phyloP scores from a whole-genome alignment of 2,113 vertebrate genomes.

The Abramis brama region DNA sequence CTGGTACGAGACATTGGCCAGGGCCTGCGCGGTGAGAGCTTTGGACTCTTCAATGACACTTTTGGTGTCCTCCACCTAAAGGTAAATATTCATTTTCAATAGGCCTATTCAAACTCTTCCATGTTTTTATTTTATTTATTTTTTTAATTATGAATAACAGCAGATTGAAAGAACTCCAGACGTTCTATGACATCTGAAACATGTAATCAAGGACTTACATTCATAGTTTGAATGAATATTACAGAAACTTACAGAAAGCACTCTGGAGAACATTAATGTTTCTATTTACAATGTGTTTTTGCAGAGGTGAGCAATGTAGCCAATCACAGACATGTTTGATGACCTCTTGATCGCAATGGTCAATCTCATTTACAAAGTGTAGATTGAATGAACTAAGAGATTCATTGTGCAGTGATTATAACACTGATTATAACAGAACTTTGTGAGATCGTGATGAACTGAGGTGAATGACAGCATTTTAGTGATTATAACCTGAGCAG shows the following conservation, averaged over 20 bases:
- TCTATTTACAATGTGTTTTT: no score
- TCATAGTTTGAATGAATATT: background rate
- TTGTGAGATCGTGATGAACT: no score
- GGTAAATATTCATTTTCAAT: background rate
- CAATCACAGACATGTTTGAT: no score
- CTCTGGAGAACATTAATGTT: no score
- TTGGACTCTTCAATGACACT: constrained; percentile 87
- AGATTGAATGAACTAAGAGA: no score
- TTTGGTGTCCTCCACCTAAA: constrained; percentile 78
- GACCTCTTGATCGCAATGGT: no score
- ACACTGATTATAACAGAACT: no score
- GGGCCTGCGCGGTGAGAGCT: constrained; percentile 83
- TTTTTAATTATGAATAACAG: background rate
- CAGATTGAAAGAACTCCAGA: background rate
- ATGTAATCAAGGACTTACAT: background rate
- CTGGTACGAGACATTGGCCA: constrained; percentile 90
- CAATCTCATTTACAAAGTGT: no score
- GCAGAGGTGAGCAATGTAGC: no score
- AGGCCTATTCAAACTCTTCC: background rate
- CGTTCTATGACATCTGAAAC: background rate
- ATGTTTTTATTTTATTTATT: background rate
- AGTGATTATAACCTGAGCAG: no score
- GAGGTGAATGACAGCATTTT: no score
- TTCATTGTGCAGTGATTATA: no score
- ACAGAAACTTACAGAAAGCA: background rate